Conservation (phyloP, 2,888 invertebrate genomes). For the Lochmaea capreae region DNA sequence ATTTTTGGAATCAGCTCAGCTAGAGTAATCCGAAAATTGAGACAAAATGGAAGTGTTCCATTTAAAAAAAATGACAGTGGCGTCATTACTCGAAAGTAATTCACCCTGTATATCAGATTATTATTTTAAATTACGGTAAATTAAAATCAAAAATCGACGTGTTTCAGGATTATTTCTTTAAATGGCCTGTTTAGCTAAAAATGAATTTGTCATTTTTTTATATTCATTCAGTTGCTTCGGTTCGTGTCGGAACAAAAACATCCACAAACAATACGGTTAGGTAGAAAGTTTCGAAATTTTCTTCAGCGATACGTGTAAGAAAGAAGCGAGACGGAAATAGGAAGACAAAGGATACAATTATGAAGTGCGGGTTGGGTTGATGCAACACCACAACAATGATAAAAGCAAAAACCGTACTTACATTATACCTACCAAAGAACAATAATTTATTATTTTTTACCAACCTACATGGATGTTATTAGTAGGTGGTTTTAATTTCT, state of each 20-base stretch:
- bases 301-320: background rate
- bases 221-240: no score
- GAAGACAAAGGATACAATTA: slow-evolving; percentile 5
- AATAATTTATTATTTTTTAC: slow-evolving; percentile 8
- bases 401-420: background rate
- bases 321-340: background rate
- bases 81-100: no score
- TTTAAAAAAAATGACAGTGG: no score
- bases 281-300: background rate
- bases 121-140: no score
- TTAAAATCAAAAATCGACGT: no score
- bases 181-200: no score
- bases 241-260: background rate
- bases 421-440: slow-evolving; percentile 5
- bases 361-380: slow-evolving; percentile 10
- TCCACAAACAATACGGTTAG: background rate
- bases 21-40: no score
- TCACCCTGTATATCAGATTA: no score
- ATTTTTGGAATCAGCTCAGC: no score
- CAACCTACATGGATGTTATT: slow-evolving; percentile 9
- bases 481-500: slow-evolving; percentile 14
- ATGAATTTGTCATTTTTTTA: no score
- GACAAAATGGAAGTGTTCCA: no score
- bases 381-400: slow-evolving; percentile 1
- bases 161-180: no score